These are phyloP conservation scores for Tetramorium bicarinatum DNA, from an alignment of 2,888 invertebrate species.

Conservation along the genomic window DNA sequence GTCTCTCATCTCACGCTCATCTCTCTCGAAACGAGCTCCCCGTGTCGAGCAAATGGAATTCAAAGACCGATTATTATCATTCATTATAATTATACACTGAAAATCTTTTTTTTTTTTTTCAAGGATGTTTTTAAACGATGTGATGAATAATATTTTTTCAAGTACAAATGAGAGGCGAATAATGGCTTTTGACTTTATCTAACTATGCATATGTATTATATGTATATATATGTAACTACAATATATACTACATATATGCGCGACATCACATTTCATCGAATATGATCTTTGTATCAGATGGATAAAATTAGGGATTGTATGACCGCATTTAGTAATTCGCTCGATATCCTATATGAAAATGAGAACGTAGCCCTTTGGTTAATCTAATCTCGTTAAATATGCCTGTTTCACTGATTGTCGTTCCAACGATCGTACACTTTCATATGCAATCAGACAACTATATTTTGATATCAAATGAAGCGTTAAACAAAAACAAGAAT, in stretches of 20 bases:
- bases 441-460: background rate
- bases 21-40: slow-evolving; percentile 13
- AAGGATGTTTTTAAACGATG: background rate
- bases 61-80: background rate
- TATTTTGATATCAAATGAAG: slow-evolving; percentile 1
- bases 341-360: background rate
- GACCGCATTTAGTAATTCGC: background rate
- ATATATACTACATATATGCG: background rate
- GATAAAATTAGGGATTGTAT: slow-evolving; percentile 27
- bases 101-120: background rate
- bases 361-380: slow-evolving; percentile 18
- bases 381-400: slow-evolving; percentile 28
- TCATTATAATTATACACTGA: background rate
- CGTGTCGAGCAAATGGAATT: background rate
- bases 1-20: slow-evolving; percentile 49
- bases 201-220: background rate
- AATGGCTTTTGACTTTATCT: background rate
- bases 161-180: background rate
- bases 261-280: slow-evolving; percentile 27
- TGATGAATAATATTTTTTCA: background rate
- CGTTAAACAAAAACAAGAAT: slow-evolving; percentile 9
- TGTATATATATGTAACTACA: background rate
- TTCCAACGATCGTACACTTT: background rate
- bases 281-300: slow-evolving; percentile 3
- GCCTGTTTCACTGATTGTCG: slow-evolving; percentile 8